Conservation (phyloP, 2,797 vertebrate genomes). For the Chelon labrosus region DNA sequence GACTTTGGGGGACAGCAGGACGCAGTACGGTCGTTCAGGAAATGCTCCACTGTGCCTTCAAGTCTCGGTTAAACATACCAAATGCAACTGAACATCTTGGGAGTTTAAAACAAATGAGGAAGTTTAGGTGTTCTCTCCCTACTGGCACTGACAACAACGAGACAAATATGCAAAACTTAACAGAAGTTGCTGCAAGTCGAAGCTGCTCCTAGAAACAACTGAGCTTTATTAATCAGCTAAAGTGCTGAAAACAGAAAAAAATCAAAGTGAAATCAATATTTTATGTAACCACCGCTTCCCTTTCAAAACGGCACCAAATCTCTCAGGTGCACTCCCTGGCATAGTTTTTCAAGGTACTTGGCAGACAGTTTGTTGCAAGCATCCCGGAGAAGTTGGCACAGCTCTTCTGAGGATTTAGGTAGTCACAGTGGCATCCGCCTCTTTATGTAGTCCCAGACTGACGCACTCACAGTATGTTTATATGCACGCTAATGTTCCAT, state of each 20-base stretch:
- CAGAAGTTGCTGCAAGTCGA: not conserved
- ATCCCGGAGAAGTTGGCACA: not conserved
- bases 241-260: not conserved
- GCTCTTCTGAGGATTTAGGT: not conserved
- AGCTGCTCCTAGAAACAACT: not conserved
- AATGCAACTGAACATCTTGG: not conserved
- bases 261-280: not conserved
- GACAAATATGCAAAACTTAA: not conserved
- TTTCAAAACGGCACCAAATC: not conserved
- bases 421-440: not conserved
- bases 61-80: slow-evolving; percentile 23
- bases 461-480: not conserved
- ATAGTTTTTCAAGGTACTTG: not conserved
- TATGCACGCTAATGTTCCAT: too few species aligned
- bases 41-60: slow-evolving; percentile 22
- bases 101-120: slow-evolving; percentile 9
- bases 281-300: not conserved
- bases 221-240: not conserved
- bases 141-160: slow-evolving; percentile 2
- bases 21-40: not conserved
- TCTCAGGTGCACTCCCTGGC: not conserved
- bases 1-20: too few species aligned
- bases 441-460: slow-evolving; percentile 8
- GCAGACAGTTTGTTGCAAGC: not conserved
- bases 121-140: not conserved